phyloP scores from a whole-genome alignment of 2,797 vertebrate genomes.

The Alca torda region DNA sequence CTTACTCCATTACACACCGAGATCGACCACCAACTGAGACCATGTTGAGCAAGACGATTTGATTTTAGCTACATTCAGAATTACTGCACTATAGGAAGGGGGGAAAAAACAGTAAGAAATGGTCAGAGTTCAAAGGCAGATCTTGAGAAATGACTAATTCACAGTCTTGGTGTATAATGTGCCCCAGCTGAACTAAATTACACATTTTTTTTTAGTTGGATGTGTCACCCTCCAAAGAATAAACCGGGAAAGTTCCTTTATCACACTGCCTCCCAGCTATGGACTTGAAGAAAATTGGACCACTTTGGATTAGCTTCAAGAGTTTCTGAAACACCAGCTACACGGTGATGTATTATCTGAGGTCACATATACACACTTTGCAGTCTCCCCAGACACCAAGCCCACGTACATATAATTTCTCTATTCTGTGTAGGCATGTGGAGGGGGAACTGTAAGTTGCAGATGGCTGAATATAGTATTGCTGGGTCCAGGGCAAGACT shows the following conservation, averaged over 20 bases:
- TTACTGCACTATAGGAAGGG: not conserved
- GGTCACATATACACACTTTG: constrained; percentile 2
- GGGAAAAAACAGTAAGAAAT: not conserved
- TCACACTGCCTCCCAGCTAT: not conserved
- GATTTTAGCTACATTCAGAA: constrained; percentile 5
- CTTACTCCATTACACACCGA: not conserved
- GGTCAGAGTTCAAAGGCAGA: constrained; percentile 40
- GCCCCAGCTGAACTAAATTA: constrained; percentile 18
- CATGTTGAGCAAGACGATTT: not conserved
- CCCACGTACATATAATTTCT: not conserved
- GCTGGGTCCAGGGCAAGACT: not conserved
- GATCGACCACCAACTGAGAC: not conserved
- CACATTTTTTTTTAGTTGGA: constrained; percentile 10
- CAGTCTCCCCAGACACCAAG: constrained; percentile 30
- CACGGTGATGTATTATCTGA: not conserved
- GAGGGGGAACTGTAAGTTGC: constrained; percentile 24
- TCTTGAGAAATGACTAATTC: constrained; percentile 38
- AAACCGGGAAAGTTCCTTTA: constrained; percentile 12
- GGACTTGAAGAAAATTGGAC: constrained; percentile 29
- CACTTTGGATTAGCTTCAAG: not conserved
- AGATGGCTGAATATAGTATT: constrained; percentile 37
- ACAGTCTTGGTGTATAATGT: not conserved
- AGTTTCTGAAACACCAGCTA: constrained; percentile 29
- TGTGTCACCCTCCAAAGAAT: constrained; percentile 1
- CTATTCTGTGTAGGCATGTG: not conserved